Evolutionary conservation across 2,113 vertebrate genomes (phyloP), one percentile per base, ranked within the genome.

Genomic region (Glaucomys volans): DNA sequence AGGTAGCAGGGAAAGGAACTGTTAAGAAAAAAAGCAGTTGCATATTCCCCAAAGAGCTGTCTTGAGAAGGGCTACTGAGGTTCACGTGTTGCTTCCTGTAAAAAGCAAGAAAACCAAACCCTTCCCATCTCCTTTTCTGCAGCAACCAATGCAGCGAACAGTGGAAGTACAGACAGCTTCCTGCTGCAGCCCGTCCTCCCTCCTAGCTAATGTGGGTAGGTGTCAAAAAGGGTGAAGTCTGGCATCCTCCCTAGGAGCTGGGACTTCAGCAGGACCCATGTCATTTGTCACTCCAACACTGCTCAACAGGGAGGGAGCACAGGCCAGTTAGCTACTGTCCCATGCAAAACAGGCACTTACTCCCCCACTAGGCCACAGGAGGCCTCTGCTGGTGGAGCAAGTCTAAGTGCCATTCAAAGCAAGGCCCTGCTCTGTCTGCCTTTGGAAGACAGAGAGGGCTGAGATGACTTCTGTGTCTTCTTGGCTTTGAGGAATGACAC

Each of bases 1-100:
- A 4, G 12, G 84, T 13, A 28, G 18, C 54, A 37, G 59, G 74
- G 80, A 85, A 67, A 50, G 4, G 26, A 18, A 71, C 0, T 74
- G 80, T 88, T 96, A 87, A 96, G 28, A 95, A 80, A 66, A 82
- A 79, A 64, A 87, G 62, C 26, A n/a, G 6, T 30, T 40, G 57
- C 42, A 44, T 11, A 4, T 80, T 95, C 71, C 89, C 44, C 1
- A 69, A 81, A 87, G 40, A 54, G 52, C 66, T 57, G 42, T 2
- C 59, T 37, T 40, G 32, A 67, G 72, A 69, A 30, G 86, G 67
- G 50, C 47, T 40, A 1, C 30, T 11, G 74, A 40, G 30, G 26
- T 22, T 37, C 91, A 47, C 0, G 1, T 22, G 20, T n/a, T 50
- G 24, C 20, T 0, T 62, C 62, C 44, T 71, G 4, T 6, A 54